These are phyloP conservation scores for Porites cylindrica DNA, from an alignment of 92 coral and sea anemone species.

Conservation along the genomic window DNA sequence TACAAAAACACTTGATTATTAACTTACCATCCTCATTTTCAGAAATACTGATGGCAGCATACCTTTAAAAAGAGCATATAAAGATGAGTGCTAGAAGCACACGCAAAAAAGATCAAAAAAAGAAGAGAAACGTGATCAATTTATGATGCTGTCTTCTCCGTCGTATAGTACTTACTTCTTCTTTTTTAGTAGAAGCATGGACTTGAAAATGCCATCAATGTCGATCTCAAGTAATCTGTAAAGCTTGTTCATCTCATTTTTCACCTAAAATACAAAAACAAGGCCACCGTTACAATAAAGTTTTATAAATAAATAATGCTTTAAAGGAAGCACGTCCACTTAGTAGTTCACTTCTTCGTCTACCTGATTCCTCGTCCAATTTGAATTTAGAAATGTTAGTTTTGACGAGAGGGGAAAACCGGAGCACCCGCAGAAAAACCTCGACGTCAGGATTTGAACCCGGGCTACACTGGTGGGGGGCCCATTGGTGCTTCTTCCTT, in stretches of 20 bases:
- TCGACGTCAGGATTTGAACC: too few species aligned
- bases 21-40: conserved; percentile 91
- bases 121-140: background rate
- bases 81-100: background rate
- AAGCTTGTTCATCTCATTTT: conserved; percentile 95
- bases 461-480: too few species aligned
- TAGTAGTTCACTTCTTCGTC: too few species aligned
- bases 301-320: too few species aligned
- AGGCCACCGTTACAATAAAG: too few species aligned
- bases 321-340: too few species aligned
- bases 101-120: background rate
- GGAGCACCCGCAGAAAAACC: too few species aligned
- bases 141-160: too few species aligned
- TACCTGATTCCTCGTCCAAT: too few species aligned
- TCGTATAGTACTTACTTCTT: conserved; percentile 77
- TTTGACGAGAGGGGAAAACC: too few species aligned
- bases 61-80: conserved; percentile 56
- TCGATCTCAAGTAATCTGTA: conserved; percentile 97
- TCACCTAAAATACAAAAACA: conserved; percentile 66
- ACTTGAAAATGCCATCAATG: conserved; percentile 97
- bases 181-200: conserved; percentile 95
- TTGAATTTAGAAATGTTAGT: too few species aligned
- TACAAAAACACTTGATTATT: background rate
- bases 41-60: conserved; percentile 89
- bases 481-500: too few species aligned